These are phyloP conservation scores for Notechis scutatus DNA, from an alignment of 2,113 vertebrate species.

Conservation along the genomic window DNA sequence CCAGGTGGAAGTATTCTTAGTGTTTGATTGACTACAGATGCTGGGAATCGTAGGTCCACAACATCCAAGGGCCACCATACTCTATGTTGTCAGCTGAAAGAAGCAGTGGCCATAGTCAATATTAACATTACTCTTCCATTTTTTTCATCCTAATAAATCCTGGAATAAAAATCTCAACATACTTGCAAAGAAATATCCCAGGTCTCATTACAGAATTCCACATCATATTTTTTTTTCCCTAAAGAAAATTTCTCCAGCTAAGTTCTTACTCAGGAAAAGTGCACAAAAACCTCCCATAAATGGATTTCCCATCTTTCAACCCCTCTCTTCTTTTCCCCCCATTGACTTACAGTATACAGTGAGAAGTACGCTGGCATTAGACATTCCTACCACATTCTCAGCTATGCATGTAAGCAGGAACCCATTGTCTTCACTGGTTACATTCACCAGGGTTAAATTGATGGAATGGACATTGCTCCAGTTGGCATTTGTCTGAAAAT, in stretches of 20 bases:
- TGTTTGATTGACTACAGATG: not conserved
- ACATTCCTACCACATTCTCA: slow-evolving; percentile 97
- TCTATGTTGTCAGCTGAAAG: not conserved
- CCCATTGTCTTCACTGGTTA: slow-evolving; percentile 92
- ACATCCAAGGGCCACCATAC: not conserved
- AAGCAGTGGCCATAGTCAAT: not conserved
- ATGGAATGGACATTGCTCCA: slow-evolving; percentile 95
- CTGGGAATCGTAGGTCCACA: not conserved
- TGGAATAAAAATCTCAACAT: not conserved
- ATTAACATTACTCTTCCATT: not conserved
- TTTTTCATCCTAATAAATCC: not conserved
- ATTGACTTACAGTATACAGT: slow-evolving; percentile 89
- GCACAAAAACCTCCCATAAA: not conserved
- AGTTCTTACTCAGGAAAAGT: not conserved
- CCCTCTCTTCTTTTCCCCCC: not conserved
- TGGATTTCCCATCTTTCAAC: not conserved
- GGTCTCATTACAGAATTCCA: not conserved
- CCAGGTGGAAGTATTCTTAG: not conserved
- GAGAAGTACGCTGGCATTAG: slow-evolving; percentile 89
- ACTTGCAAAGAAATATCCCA: not conserved
- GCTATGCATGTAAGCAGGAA: slow-evolving; percentile 92
- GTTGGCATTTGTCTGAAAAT: slow-evolving; percentile 87
- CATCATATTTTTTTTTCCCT: not conserved
- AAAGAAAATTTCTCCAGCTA: not conserved
- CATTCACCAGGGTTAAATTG: slow-evolving; percentile 91